Conservation (phyloP, 1,140 invertebrate genomes). For the Heliconius nattereri region DNA sequence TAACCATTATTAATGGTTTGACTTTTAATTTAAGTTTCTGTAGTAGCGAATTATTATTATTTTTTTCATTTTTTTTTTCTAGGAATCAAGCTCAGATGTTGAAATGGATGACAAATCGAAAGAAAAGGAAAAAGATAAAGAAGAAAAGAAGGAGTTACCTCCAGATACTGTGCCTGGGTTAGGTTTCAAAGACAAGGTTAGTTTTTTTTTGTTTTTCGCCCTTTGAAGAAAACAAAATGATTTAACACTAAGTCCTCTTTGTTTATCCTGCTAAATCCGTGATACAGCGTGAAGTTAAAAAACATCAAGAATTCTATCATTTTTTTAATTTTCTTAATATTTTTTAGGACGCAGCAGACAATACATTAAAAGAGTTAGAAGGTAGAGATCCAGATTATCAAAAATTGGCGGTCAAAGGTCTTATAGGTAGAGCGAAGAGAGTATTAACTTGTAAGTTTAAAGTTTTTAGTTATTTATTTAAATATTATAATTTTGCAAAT, state of each 20-base stretch:
- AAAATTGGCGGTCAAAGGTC: slow-evolving; percentile 83
- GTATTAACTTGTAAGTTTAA: slow-evolving; percentile 80
- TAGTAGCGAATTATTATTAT: not conserved
- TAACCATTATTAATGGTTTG: no score
- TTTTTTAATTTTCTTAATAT: not conserved
- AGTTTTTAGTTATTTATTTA: not conserved
- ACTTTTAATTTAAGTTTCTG: no score
- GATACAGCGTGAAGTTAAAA: not conserved
- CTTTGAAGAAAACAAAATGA: not conserved
- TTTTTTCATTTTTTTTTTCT: slow-evolving; percentile 32
- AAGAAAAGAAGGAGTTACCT: slow-evolving; percentile 60
- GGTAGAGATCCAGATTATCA: slow-evolving; percentile 86
- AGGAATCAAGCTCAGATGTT: slow-evolving; percentile 65
- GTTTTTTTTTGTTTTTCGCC: not conserved
- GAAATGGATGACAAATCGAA: slow-evolving; percentile 73
- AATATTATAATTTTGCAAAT: not conserved
- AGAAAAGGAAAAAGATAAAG: slow-evolving; percentile 47
- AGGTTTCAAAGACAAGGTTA: slow-evolving; percentile 84
- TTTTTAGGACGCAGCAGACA: slow-evolving; percentile 62
- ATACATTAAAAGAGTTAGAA: slow-evolving; percentile 81
- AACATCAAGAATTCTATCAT: not conserved
- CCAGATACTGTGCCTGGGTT: slow-evolving; percentile 83
- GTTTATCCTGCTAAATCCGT: not conserved
- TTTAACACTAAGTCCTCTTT: not conserved
- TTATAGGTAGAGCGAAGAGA: slow-evolving; percentile 84